These are phyloP conservation scores for Anthonomus grandis DNA, from an alignment of 1,140 invertebrate species.

Conservation along the genomic window DNA sequence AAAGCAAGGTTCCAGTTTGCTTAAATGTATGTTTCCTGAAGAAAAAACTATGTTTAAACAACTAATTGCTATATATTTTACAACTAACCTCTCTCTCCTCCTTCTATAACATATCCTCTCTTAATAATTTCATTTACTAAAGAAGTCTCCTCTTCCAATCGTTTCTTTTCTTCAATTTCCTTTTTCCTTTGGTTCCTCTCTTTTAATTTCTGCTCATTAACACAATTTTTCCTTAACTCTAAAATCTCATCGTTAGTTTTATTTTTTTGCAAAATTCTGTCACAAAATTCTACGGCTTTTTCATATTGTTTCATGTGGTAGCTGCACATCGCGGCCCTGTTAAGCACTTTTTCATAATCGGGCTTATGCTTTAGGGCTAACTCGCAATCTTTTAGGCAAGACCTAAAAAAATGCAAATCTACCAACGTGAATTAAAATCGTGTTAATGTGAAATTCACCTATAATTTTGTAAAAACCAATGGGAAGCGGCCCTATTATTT, in stretches of 20 bases:
- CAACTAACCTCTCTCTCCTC: constrained; percentile 22
- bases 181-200: constrained; percentile 62
- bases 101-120: constrained; percentile 53
- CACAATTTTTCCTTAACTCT: constrained; percentile 59
- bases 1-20: constrained; percentile 60
- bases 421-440: neutral
- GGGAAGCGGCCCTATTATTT: constrained; percentile 86
- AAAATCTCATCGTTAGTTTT: constrained; percentile 57
- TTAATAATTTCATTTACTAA: constrained; percentile 56
- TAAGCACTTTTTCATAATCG: constrained; percentile 74
- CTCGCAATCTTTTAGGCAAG: constrained; percentile 70
- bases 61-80: constrained; percentile 1
- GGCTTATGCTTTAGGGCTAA: constrained; percentile 73
- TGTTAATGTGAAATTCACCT: no score
- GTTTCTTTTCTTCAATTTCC: constrained; percentile 54
- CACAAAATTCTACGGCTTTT: constrained; percentile 70
- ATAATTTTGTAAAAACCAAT: constrained; percentile 85
- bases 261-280: constrained; percentile 60
- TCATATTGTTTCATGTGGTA: constrained; percentile 67
- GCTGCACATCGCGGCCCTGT: constrained; percentile 72
- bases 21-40: constrained; percentile 44
- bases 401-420: constrained; percentile 47
- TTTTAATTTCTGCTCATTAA: constrained; percentile 56
- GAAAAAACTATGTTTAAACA: constrained; percentile 5
- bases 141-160: constrained; percentile 55